A percentile compares a stretch with the other conserved stretches of the same genome.
Evolutionary conservation across 2,113 vertebrate genomes (phyloP).

Genomic region (Psammodynastes pulverulentus): DNA sequence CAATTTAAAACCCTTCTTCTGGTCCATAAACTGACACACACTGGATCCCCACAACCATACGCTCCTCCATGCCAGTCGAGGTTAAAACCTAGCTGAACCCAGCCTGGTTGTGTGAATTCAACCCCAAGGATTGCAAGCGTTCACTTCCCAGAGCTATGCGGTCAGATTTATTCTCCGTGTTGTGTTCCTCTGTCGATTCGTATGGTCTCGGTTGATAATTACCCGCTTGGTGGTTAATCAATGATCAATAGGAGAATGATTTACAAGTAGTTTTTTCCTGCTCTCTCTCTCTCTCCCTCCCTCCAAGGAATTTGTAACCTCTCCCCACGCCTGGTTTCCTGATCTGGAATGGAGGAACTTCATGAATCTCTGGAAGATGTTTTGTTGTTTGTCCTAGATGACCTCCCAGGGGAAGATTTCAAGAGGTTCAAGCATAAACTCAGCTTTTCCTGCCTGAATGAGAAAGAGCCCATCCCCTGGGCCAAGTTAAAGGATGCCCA

Average conservation of each 20-base stretch:
- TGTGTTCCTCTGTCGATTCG: neutral
- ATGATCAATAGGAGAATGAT: neutral
- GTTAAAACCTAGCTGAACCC: neutral
- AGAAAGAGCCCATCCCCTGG: neutral
- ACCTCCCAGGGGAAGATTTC: neutral
- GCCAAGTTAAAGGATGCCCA: neutral
- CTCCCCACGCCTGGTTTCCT: too few relatives aligned
- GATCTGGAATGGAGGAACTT: neutral
- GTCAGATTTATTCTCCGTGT: fast-evolving
- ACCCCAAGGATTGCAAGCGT: neutral
- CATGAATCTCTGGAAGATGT: neutral
- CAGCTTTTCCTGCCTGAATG: neutral
- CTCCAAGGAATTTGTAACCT: neutral
- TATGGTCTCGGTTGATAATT: neutral
- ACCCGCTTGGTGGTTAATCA: neutral
- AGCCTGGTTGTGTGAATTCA: neutral
- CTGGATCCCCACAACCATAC: neutral
- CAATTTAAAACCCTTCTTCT: neutral
- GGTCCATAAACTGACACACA: neutral
- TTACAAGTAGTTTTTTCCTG: neutral
- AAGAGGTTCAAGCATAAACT: conserved; percentile 21
- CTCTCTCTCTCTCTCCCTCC: neutral
- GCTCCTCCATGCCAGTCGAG: neutral
- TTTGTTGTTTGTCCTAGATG: neutral
- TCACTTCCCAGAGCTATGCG: neutral